Evolutionary conservation across 2,113 vertebrate genomes (phyloP), one percentile per base, ranked within the genome.

Genomic region (Siphamia tubifer): DNA sequence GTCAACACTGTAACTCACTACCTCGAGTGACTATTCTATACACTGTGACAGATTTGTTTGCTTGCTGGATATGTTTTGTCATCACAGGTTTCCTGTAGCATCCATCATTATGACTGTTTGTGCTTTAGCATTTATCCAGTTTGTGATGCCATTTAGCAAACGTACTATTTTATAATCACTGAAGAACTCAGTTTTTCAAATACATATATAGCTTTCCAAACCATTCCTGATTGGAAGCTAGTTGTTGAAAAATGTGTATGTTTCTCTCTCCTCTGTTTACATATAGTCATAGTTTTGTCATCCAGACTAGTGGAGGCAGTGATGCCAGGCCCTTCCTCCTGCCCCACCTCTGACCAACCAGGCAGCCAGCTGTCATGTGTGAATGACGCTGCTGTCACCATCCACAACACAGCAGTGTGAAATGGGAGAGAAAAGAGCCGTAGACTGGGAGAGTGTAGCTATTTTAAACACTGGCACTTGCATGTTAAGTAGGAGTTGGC

Each of bases 301-400:
- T 74, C 25, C 19, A 48, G 43, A 38, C 23, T 54, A 31, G 21
- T 39, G 28, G 36, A 62, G 40, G 28, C 45, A 52, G 60, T 38
- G 28, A 60, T 28, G 11, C 11, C 44, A 62, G 42, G 20, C 24
- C 16, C 23, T 31, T 35, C 19, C 42, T 19, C 68, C 65, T 40
- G 55, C 70, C 53, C 28, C 65, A 65, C 72, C 77, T 78, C 70
- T 70, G 68, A 77, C 36, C 39, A 61, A 35, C 44, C 24, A 38
- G 30, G 63, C 77, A 61, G 62, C 40, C 86, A 78, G 77, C 81
- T 89, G 86, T 86, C 78, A 73, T 57, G 83, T 86, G 87, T 84
- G 78, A 89, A 86, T 87, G 86, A 87, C 44, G 72, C 64, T 56
- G 57, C 67, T 68, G 72, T 80, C 77, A 72, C 71, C 66, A 52